Evolutionary conservation across 1,140 invertebrate genomes (phyloP).

Genomic region (Halotydeus destructor): DNA sequence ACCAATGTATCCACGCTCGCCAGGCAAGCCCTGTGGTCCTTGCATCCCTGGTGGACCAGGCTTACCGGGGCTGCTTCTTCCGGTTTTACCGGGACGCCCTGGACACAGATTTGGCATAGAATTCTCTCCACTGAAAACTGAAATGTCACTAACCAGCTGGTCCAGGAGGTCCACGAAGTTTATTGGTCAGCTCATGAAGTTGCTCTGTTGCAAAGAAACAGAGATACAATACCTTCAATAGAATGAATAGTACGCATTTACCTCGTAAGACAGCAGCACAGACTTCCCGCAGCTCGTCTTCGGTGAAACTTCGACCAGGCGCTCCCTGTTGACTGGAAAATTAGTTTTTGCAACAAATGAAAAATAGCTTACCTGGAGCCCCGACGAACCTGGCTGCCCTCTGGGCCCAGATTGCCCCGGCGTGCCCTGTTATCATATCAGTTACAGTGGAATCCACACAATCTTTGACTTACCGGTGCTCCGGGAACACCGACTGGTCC

Average conservation of each 20-base stretch:
- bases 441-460: background rate
- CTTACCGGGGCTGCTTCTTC: constrained; percentile 27
- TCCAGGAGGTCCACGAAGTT: constrained; percentile 37
- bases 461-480: background rate
- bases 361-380: too few species aligned
- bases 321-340: background rate
- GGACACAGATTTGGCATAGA: constrained; percentile 28
- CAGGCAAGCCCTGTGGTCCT: constrained; percentile 32
- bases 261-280: constrained; percentile 32
- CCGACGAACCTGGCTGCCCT: background rate
- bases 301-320: constrained; percentile 26
- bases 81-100: constrained; percentile 29
- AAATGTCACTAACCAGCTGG: too few species aligned
- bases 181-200: constrained; percentile 34
- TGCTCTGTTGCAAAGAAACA: constrained; percentile 29
- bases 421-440: background rate
- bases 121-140: too few species aligned
- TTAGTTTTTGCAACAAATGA: too few species aligned
- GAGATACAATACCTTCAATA: too few species aligned
- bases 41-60: constrained; percentile 34
- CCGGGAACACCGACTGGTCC: too few species aligned
- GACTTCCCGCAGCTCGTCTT: constrained; percentile 32
- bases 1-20: constrained; percentile 40
- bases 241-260: constrained; percentile 17
- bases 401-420: background rate